phyloP scores from a whole-genome alignment of 2,113 vertebrate species.

The Ondatra zibethicus region DNA sequence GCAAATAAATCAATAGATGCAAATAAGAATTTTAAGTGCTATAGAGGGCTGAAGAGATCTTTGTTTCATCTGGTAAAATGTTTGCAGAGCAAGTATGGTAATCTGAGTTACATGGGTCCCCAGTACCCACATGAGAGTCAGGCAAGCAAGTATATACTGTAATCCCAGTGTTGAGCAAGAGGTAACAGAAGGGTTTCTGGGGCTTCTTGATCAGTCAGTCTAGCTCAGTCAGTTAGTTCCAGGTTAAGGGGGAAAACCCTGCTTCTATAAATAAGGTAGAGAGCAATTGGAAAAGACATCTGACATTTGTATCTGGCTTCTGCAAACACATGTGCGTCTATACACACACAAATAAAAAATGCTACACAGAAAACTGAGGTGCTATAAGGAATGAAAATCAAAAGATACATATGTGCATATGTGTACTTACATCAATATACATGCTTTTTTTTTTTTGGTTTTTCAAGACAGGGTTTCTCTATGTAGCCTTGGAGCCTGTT shows the following conservation, averaged over 20 bases:
- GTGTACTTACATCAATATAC: no score
- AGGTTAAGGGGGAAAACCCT: background rate
- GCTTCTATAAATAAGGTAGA: background rate
- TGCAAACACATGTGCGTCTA: background rate
- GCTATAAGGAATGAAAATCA: background rate
- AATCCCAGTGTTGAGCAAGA: background rate
- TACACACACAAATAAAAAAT: background rate
- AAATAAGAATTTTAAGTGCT: background rate
- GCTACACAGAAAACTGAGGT: background rate
- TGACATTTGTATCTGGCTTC: background rate
- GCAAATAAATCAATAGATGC: background rate
- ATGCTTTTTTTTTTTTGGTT: background rate
- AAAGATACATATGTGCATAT: background rate
- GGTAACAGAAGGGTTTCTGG: background rate
- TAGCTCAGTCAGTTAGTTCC: background rate
- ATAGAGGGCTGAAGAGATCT: background rate
- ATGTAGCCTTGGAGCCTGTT: no score
- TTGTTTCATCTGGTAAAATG: background rate
- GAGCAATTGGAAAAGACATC: background rate
- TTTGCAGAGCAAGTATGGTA: background rate
- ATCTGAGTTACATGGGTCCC: background rate
- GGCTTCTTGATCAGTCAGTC: background rate
- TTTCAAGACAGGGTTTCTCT: no score
- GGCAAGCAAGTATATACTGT: background rate
- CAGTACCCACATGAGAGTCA: background rate